Percentiles rank a stretch among this genome's conserved stretches.
These are phyloP conservation scores for Drosophila grimshawi DNA, from an alignment of 1,140 invertebrate species.

Conservation along the genomic window DNA sequence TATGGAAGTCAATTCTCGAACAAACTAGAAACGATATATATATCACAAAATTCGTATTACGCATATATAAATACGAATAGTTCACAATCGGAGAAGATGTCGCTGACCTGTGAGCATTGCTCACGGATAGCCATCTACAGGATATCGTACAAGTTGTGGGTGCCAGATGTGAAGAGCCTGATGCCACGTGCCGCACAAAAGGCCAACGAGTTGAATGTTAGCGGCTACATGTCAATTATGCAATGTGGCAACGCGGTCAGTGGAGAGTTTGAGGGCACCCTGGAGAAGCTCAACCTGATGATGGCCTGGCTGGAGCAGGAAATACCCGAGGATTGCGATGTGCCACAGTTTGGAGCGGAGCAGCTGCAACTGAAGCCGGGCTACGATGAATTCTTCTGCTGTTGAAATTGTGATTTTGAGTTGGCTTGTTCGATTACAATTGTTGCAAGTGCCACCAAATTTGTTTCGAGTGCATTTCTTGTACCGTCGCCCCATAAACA, in stretches of 20 bases:
- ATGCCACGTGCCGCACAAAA: constrained; percentile 26
- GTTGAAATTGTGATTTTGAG: constrained; percentile 23
- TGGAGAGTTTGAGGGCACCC: constrained; percentile 50
- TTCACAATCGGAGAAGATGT: constrained; percentile 19
- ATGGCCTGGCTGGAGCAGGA: constrained; percentile 42
- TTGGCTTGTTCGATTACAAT: constrained; percentile 45
- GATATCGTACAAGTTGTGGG: constrained; percentile 36
- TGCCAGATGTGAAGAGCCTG: constrained; percentile 17
- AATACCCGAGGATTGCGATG: not conserved
- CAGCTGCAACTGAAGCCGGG: constrained; percentile 40
- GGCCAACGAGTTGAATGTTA: constrained; percentile 42
- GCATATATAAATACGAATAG: not conserved
- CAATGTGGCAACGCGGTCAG: constrained; percentile 46
- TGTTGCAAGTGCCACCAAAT: constrained; percentile 44
- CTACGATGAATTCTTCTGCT: constrained; percentile 63
- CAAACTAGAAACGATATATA: too few relatives aligned
- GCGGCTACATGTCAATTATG: constrained; percentile 59
- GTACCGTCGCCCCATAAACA: constrained; percentile 47
- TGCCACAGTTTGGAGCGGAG: constrained; percentile 33
- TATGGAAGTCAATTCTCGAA: too few relatives aligned
- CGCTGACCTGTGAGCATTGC: constrained; percentile 7
- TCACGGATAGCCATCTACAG: constrained; percentile 25
- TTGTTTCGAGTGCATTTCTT: constrained; percentile 74
- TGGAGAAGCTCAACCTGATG: constrained; percentile 41
- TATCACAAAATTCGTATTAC: not conserved